Base-by-base conservation (phyloP, 1,140 invertebrate genomes). In the Sminthurinus signatus region DNA sequence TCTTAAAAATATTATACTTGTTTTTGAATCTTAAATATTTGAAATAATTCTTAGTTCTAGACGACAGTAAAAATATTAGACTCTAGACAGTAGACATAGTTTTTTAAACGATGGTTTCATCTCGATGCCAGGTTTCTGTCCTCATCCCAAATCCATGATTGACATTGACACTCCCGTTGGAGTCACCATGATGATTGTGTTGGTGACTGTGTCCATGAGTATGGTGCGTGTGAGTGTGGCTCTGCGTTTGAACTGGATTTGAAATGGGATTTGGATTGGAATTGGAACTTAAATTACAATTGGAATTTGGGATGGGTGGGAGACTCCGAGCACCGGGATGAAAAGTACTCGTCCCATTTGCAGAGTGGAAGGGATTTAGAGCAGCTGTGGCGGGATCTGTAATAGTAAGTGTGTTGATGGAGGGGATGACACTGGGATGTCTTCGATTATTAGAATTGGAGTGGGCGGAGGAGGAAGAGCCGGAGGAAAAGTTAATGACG, bases 31-130 rank as follows among this genome's bases (percentile, higher is more conserved):
- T n/a, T n/a, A n/a, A n/a, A n/a, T n/a, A n/a, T n/a, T n/a, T n/a
- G n/a, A n/a, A n/a, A n/a, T n/a, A n/a, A n/a, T n/a, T n/a, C n/a
- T n/a, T n/a, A n/a, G n/a, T n/a, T n/a, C n/a, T n/a, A n/a, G n/a
- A n/a, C n/a, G n/a, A n/a, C n/a, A n/a, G n/a, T n/a, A n/a, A n/a
- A n/a, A n/a, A n/a, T n/a, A n/a, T n/a, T n/a, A n/a, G n/a, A n/a
- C n/a, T n/a, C n/a, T n/a, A n/a, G n/a, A n/a, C n/a, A n/a, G n/a
- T n/a, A n/a, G n/a, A n/a, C n/a, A n/a, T n/a, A n/a, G n/a, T n/a
- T n/a, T n/a, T n/a, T n/a, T 65, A 71, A 1, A 71, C 66, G 31
- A 71, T 71, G 1, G 70, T 71, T 58, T 71, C 70, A 2, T 63
- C 66, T n/a, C 70, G 31, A 51, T 66, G 25, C 70, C 70, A 71